Percentiles rank a stretch among this genome's conserved stretches.
phyloP scores from a whole-genome alignment of 2,797 vertebrate genomes.

The Bovichtus variegatus region DNA sequence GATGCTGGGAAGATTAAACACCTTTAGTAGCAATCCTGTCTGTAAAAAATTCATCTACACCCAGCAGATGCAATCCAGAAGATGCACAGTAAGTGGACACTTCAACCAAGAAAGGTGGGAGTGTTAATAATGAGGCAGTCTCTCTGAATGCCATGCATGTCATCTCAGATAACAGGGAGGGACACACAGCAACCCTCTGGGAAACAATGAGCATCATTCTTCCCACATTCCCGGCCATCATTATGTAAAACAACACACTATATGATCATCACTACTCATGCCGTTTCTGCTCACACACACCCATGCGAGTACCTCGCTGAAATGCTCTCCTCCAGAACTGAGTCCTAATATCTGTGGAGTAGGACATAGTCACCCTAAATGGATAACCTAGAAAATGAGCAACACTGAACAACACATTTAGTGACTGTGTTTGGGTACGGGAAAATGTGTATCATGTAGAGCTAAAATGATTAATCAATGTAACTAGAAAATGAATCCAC shows the following conservation, averaged over 20 bases:
- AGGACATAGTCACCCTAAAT: slow-evolving; percentile 65
- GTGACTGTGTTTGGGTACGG: background rate
- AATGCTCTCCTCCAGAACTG: slow-evolving; percentile 87
- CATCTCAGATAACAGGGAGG: slow-evolving; percentile 53
- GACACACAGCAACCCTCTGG: slow-evolving; percentile 56
- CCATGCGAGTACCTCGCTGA: slow-evolving; percentile 86
- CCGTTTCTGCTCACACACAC: slow-evolving; percentile 66
- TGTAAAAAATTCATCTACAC: background rate
- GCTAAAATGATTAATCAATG: background rate
- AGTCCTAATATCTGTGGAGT: slow-evolving; percentile 86
- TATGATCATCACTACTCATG: slow-evolving; percentile 66
- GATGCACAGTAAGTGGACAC: slow-evolving; percentile 23
- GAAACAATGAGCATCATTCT: slow-evolving; percentile 64
- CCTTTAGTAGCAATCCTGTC: slow-evolving; percentile 30
- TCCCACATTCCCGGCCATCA: slow-evolving; percentile 63
- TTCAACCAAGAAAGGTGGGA: slow-evolving; percentile 23
- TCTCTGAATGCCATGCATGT: slow-evolving; percentile 59
- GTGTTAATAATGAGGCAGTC: slow-evolving; percentile 31
- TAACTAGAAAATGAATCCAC: background rate
- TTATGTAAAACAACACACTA: slow-evolving; percentile 69
- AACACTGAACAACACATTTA: slow-evolving; percentile 8
- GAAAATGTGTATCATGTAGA: background rate
- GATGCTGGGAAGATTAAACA: slow-evolving; percentile 38
- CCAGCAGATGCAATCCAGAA: slow-evolving; percentile 9
- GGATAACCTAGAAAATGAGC: slow-evolving; percentile 11